These are phyloP conservation scores for Cliona cf. orientalis DNA, from an alignment of 37 sponge, comb jelly and placozoan genomes.

Conservation along the genomic window DNA sequence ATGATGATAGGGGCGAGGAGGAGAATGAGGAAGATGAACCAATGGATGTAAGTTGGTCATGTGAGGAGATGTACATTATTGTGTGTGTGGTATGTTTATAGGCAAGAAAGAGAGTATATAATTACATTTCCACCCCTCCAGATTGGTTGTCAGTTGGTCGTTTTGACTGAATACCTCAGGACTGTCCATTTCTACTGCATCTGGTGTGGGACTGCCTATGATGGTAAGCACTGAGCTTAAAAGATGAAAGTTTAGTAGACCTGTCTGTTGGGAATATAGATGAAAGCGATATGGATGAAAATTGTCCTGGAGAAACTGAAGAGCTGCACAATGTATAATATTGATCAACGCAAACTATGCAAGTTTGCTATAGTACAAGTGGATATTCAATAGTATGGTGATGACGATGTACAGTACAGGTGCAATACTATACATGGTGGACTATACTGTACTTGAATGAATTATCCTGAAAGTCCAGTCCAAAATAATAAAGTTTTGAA, in stretches of 20 bases:
- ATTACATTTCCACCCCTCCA: neutral
- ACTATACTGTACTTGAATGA: neutral
- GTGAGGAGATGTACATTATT: too few relatives aligned
- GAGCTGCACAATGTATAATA: slow-evolving; percentile 27
- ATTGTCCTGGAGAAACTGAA: slow-evolving; percentile 52
- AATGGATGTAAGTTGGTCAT: neutral
- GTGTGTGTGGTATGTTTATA: too few relatives aligned
- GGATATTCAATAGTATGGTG: neutral
- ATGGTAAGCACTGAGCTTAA: slow-evolving; percentile 27
- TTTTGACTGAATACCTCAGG: slow-evolving; percentile 59
- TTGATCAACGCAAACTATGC: neutral
- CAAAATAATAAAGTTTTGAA: too few relatives aligned
- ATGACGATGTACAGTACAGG: neutral
- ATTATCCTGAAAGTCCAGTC: neutral
- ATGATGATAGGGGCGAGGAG: slow-evolving; percentile 13
- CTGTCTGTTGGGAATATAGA: slow-evolving; percentile 20
- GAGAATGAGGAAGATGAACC: slow-evolving; percentile 46
- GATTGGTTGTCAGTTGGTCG: slow-evolving; percentile 26
- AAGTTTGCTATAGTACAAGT: neutral
- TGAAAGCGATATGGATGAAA: slow-evolving; percentile 10
- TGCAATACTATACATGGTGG: neutral
- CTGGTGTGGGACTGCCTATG: slow-evolving; percentile 83
- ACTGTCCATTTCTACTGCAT: slow-evolving; percentile 71
- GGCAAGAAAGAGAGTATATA: too few relatives aligned
- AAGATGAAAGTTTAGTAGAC: too few relatives aligned